A percentile compares a stretch with the other conserved stretches of the same genome.
Evolutionary conservation across 2,113 vertebrate genomes (phyloP).

Genomic region (Chiloscyllium plagiosum): DNA sequence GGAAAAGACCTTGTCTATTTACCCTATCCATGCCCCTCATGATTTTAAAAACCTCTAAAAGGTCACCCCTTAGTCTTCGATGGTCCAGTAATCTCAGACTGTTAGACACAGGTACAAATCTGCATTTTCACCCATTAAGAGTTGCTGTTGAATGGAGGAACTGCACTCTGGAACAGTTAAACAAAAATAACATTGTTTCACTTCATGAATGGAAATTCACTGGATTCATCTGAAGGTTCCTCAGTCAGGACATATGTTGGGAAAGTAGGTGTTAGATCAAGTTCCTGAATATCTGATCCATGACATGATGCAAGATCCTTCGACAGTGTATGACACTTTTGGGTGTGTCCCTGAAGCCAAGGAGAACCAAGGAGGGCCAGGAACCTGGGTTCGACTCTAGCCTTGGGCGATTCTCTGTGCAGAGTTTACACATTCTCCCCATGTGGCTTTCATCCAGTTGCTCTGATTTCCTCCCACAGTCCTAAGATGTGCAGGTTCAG

Average conservation of each 20-base stretch:
- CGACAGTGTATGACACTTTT: not conserved
- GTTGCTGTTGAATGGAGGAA: not conserved
- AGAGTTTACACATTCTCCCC: too few relatives aligned
- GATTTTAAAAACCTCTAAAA: too few relatives aligned
- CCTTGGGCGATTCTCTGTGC: too few relatives aligned
- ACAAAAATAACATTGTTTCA: not conserved
- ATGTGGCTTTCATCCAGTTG: too few relatives aligned
- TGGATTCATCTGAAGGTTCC: not conserved
- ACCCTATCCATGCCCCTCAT: too few relatives aligned
- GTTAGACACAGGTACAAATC: not conserved
- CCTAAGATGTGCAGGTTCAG: too few relatives aligned
- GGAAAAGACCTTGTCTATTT: too few relatives aligned
- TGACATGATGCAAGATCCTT: not conserved
- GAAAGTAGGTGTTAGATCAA: not conserved
- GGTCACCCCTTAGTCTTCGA: too few relatives aligned
- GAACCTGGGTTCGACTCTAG: too few relatives aligned
- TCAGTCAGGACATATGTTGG: not conserved
- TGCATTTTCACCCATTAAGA: not conserved
- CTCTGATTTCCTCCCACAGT: too few relatives aligned
- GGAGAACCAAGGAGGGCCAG: conserved; percentile 60
- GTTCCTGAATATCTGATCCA: not conserved
- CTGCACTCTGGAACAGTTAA: not conserved
- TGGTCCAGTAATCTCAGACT: too few relatives aligned
- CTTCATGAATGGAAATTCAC: not conserved
- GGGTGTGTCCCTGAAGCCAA: conserved; percentile 88